A percentile compares a stretch with the other conserved stretches of the same genome.
phyloP scores from a whole-genome alignment of 2,797 vertebrate genomes.

The Scolopax rusticola region DNA sequence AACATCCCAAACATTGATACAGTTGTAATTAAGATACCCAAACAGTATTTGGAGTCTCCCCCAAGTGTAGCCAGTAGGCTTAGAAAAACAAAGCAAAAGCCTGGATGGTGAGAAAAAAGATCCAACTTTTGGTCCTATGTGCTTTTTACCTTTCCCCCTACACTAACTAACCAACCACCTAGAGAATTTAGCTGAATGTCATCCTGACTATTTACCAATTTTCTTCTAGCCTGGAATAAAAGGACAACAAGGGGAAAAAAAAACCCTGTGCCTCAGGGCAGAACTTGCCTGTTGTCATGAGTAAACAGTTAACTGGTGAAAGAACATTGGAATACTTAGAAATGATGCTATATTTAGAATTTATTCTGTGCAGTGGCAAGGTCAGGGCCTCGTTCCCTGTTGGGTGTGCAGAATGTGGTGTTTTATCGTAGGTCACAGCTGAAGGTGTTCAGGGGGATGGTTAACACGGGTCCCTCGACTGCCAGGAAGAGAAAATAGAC shows the following conservation, averaged over 20 bases:
- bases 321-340: constrained; percentile 11
- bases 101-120: neutral
- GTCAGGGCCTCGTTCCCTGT: neutral
- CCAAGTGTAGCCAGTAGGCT: neutral
- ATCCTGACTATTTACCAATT: neutral
- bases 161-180: neutral
- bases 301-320: constrained; percentile 45
- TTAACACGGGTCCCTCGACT: neutral
- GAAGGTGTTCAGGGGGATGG: neutral
- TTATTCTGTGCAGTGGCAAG: neutral
- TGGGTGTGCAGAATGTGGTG: neutral
- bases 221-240: neutral
- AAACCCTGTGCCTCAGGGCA: neutral
- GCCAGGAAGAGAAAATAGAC: fast-evolving
- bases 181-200: neutral
- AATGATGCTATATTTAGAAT: constrained; percentile 33
- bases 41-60: neutral
- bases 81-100: neutral
- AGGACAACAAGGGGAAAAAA: neutral
- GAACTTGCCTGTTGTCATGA: neutral
- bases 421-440: neutral
- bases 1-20: neutral
- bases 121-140: neutral
- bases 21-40: neutral
- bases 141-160: neutral